Percentiles rank a stretch among this genome's conserved stretches.
phyloP scores from a whole-genome alignment of 37 sponge, comb jelly and placozoan species.

The Halisarca cf. caerulea region DNA sequence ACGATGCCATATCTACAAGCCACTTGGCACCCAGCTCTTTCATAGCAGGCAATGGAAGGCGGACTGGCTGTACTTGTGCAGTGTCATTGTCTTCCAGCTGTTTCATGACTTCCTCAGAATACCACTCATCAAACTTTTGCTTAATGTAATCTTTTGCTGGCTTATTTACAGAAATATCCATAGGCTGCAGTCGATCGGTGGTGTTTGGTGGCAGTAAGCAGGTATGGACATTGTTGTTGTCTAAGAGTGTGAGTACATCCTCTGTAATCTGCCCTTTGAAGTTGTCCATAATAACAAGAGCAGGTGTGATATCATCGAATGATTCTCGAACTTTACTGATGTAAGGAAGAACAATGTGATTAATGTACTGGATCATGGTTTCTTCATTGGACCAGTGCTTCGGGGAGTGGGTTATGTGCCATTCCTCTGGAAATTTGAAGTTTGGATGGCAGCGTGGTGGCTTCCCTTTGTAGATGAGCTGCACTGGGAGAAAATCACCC shows the following conservation, averaged over 20 bases:
- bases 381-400: slow-evolving; percentile 33
- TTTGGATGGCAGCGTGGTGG: slow-evolving; percentile 29
- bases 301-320: neutral
- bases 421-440: slow-evolving; percentile 16
- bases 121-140: slow-evolving; percentile 14
- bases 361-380: slow-evolving; percentile 41
- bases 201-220: slow-evolving; percentile 26
- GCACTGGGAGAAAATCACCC: slow-evolving; percentile 40
- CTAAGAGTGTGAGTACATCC: neutral
- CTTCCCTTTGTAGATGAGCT: slow-evolving; percentile 33
- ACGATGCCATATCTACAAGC: slow-evolving; percentile 8
- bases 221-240: slow-evolving; percentile 16
- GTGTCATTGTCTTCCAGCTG: slow-evolving; percentile 10
- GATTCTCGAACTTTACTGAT: neutral
- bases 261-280: slow-evolving; percentile 27
- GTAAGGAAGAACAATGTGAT: slow-evolving; percentile 25
- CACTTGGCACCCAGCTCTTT: slow-evolving; percentile 17
- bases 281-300: slow-evolving; percentile 22
- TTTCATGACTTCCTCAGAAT: neutral
- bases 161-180: slow-evolving; percentile 37
- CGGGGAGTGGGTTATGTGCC: slow-evolving; percentile 41
- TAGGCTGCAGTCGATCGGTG: slow-evolving; percentile 37
- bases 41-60: slow-evolving; percentile 6
- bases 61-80: neutral
- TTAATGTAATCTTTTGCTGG: slow-evolving; percentile 25